phyloP scores from a whole-genome alignment of 2,797 vertebrate genomes.

The Fistularia commersonii region DNA sequence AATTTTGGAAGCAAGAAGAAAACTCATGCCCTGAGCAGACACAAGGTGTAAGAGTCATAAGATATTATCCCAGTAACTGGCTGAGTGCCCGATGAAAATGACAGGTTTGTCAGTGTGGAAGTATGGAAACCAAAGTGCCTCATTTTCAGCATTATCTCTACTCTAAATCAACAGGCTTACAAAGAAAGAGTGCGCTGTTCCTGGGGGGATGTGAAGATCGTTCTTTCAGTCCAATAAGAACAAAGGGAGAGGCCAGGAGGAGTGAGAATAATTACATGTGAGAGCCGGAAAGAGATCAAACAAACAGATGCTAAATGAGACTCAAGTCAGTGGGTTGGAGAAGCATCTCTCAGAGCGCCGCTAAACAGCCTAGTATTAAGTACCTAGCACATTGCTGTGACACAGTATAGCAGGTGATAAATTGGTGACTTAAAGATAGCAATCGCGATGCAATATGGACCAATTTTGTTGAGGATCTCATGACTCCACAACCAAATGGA shows the following conservation, averaged over 20 bases:
- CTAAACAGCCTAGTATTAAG: constrained; percentile 40
- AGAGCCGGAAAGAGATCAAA: constrained; percentile 54
- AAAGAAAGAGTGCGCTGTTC: too few relatives aligned
- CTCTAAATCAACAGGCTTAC: too few relatives aligned
- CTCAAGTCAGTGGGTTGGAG: constrained; percentile 54
- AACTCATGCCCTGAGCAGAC: too few relatives aligned
- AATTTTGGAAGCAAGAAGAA: too few relatives aligned
- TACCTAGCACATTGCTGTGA: constrained; percentile 31
- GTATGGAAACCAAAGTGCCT: too few relatives aligned
- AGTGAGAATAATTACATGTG: constrained; percentile 24
- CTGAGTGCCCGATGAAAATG: too few relatives aligned
- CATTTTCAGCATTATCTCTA: too few relatives aligned
- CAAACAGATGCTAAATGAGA: constrained; percentile 66
- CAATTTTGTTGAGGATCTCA: constrained; percentile 28
- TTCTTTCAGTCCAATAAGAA: constrained; percentile 13
- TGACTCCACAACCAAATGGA: constrained; percentile 11
- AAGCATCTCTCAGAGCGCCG: constrained; percentile 37
- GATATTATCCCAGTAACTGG: too few relatives aligned
- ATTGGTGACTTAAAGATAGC: constrained; percentile 42
- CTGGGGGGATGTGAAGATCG: neutral
- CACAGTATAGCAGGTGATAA: constrained; percentile 56
- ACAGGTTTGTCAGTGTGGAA: too few relatives aligned
- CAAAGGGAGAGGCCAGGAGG: constrained; percentile 3
- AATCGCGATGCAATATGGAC: constrained; percentile 16
- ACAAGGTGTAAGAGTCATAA: too few relatives aligned